These are phyloP conservation scores for Epizoanthus ramosus DNA, from an alignment of 92 coral and sea anemone genomes.

Conservation along the genomic window DNA sequence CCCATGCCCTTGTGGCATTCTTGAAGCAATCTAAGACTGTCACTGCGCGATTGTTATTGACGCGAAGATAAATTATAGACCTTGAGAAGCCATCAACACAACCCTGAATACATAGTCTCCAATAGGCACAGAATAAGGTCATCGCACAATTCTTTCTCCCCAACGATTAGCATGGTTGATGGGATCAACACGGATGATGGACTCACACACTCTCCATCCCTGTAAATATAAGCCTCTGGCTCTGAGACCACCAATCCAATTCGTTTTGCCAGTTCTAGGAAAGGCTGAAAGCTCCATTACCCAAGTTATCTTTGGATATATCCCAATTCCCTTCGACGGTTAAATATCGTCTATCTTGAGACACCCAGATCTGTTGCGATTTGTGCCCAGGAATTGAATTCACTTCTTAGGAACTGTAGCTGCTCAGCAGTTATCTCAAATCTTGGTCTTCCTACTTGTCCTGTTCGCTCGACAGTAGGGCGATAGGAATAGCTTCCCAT, in stretches of 20 bases:
- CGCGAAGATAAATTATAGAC: slow-evolving; percentile 33
- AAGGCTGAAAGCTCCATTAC: slow-evolving; percentile 32
- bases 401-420: slow-evolving; percentile 33
- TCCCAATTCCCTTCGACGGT: slow-evolving; percentile 36
- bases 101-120: slow-evolving; percentile 66
- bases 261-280: slow-evolving; percentile 63
- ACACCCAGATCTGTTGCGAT: slow-evolving; percentile 40
- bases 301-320: slow-evolving; percentile 44
- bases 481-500: slow-evolving; percentile 44
- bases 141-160: slow-evolving; percentile 50
- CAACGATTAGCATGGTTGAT: slow-evolving; percentile 58
- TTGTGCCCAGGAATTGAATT: slow-evolving; percentile 35
- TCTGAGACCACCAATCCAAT: slow-evolving; percentile 41
- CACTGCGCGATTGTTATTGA: slow-evolving; percentile 55
- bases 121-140: slow-evolving; percentile 62
- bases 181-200: slow-evolving; percentile 57
- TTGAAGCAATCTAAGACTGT: slow-evolving; percentile 57
- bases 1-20: slow-evolving; percentile 36
- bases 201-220: slow-evolving; percentile 54
- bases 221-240: slow-evolving; percentile 46
- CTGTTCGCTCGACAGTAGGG: neutral
- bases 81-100: slow-evolving; percentile 61
- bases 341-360: slow-evolving; percentile 41
- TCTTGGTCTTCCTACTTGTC: slow-evolving; percentile 51
- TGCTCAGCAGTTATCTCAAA: slow-evolving; percentile 34